Evolutionary conservation across 1,140 invertebrate species (phyloP).

Genomic region (Helicorthomorpha holstii): DNA sequence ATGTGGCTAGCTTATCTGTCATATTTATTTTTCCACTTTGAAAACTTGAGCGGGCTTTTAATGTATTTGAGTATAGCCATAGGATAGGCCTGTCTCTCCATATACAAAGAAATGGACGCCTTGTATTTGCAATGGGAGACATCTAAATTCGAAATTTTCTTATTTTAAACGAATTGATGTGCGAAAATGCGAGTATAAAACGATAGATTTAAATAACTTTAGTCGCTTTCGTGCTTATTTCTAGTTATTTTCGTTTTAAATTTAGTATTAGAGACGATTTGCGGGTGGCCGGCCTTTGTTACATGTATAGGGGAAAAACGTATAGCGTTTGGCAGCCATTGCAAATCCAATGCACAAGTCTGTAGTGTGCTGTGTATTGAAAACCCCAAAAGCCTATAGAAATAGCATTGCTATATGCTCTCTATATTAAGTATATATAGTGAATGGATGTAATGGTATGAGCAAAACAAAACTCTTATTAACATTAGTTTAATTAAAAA

Average conservation of each 20-base stretch:
- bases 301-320: neutral
- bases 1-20: neutral
- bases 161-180: too few species aligned
- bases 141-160: neutral
- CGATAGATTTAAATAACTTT: too few species aligned
- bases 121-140: constrained; percentile 1
- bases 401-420: neutral
- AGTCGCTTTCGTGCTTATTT: too few species aligned
- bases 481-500: too few species aligned
- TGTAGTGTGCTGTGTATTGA: neutral
- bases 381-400: neutral
- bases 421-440: neutral
- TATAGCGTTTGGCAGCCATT: constrained; percentile 3
- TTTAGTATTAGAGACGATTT: neutral
- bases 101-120: constrained; percentile 8
- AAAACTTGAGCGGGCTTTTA: neutral
- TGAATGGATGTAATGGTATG: too few species aligned
- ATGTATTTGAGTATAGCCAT: neutral
- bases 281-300: constrained; percentile 4
- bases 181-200: too few species aligned
- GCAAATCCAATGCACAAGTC: neutral
- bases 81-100: neutral
- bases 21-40: neutral
- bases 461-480: too few species aligned
- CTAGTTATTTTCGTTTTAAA: too few species aligned